Conservation (phyloP, 2,113 vertebrate genomes). For the Ranitomeya imitator region DNA sequence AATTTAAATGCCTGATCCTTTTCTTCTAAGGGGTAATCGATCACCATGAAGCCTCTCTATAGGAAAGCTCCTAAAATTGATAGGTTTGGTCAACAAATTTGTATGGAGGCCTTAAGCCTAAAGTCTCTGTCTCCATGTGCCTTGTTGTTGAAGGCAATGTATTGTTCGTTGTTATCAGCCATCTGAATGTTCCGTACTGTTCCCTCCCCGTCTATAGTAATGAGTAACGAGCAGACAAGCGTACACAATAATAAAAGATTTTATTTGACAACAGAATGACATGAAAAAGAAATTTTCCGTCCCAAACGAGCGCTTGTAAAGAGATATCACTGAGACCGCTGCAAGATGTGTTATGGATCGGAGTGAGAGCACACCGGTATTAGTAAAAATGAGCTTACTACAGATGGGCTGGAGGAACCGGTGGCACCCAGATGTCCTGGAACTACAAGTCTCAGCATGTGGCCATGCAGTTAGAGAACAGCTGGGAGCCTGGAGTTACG, state of each 20-base stretch:
- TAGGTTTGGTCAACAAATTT: too few species aligned
- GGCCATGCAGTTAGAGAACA: conserved; percentile 11
- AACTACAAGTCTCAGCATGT: conserved; percentile 7
- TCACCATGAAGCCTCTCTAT: too few species aligned
- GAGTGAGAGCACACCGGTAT: not conserved
- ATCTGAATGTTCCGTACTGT: not conserved
- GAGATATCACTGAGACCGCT: conserved; percentile 24
- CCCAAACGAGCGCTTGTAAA: conserved; percentile 50
- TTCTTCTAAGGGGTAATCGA: too few species aligned
- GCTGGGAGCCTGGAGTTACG: not conserved
- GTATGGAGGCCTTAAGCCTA: not conserved
- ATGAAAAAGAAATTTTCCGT: conserved; percentile 14
- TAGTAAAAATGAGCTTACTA: not conserved
- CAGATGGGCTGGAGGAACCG: not conserved
- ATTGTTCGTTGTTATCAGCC: not conserved
- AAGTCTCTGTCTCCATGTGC: not conserved
- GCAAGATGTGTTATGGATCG: not conserved
- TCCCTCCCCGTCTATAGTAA: not conserved
- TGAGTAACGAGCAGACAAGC: conserved; percentile 6
- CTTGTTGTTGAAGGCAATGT: not conserved
- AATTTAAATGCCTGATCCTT: too few species aligned
- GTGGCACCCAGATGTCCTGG: not conserved
- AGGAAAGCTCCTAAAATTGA: too few species aligned
- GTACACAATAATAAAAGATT: conserved; percentile 14
- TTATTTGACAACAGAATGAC: conserved; percentile 54